phyloP scores from a whole-genome alignment of 2,113 vertebrate genomes.

The Dicentrarchus labrax region DNA sequence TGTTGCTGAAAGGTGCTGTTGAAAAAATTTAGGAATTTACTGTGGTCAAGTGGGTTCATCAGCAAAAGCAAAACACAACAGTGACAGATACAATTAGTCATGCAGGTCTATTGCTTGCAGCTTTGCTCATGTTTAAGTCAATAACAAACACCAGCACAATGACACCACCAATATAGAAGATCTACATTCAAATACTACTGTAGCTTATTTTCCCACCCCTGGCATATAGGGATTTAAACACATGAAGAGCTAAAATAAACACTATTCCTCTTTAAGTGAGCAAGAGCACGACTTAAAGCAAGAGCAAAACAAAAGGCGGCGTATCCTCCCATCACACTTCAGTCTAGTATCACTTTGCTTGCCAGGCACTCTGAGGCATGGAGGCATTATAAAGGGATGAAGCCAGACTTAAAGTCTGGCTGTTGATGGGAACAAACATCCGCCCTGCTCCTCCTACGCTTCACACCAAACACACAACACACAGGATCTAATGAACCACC shows the following conservation, averaged over 20 bases:
- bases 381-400: constrained; percentile 55
- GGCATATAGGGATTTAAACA: constrained; percentile 4
- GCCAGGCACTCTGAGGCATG: constrained; percentile 53
- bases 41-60: constrained; percentile 11
- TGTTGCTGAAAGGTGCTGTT: not conserved
- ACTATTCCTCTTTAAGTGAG: constrained; percentile 35
- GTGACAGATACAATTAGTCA: not conserved
- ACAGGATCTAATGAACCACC: constrained; percentile 75
- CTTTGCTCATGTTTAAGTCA: not conserved
- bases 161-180: not conserved
- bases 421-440: constrained; percentile 73
- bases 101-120: not conserved
- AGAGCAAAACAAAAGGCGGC: constrained; percentile 45
- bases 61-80: not conserved
- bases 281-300: not conserved
- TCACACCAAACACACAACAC: constrained; percentile 76
- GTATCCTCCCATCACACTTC: constrained; percentile 51
- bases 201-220: not conserved
- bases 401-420: constrained; percentile 67
- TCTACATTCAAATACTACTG: not conserved
- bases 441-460: constrained; percentile 66
- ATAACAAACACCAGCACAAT: not conserved
- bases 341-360: constrained; percentile 58
- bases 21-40: not conserved
- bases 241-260: constrained; percentile 20